Evolutionary conservation across 2,797 vertebrate genomes (phyloP).

Genomic region (Lacerta viridis): DNA sequence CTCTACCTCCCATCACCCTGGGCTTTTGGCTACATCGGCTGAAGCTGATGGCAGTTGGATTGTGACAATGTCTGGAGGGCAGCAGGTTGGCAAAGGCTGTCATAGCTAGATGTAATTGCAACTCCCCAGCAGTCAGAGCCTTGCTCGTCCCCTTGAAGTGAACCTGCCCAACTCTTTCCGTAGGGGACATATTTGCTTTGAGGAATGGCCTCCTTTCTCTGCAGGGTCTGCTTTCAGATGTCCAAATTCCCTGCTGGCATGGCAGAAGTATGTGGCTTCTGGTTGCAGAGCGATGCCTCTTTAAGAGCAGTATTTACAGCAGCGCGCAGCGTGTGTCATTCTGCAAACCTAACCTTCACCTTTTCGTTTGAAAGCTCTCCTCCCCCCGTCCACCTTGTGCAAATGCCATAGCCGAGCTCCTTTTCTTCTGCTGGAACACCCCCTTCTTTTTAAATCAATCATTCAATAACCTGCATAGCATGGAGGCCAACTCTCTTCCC

Average conservation of each 20-base stretch:
- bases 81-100: neutral
- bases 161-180: neutral
- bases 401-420: neutral
- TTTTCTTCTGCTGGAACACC: neutral
- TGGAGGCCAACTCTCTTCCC: neutral
- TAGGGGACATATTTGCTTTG: neutral
- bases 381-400: conserved; percentile 5
- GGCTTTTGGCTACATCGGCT: too few relatives aligned
- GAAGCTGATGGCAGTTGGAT: too few relatives aligned
- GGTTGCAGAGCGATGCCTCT: neutral
- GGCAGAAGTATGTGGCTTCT: neutral
- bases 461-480: neutral
- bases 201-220: neutral
- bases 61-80: neutral
- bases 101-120: neutral
- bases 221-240: neutral
- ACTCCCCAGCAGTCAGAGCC: neutral
- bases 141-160: too few relatives aligned
- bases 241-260: neutral
- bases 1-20: too few relatives aligned
- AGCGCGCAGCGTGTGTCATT: neutral
- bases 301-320: conserved; percentile 9
- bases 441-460: neutral
- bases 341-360: neutral
- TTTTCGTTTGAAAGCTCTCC: neutral